Evolutionary conservation across 1,140 invertebrate genomes (phyloP).

Genomic region (honey bee (Apis mellifera)): Amel_HAv3.1 CM009937.2:949001-949500

Average conservation of each 20-base stretch:
- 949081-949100: background rate
- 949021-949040: too few relatives aligned
- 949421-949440: background rate
- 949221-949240: background rate
- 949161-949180: background rate
- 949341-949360: background rate
- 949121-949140: background rate
- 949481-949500: background rate
- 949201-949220: background rate
- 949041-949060: too few relatives aligned
- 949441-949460: background rate
- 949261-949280: background rate
- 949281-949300: background rate
- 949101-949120: background rate
- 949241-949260: background rate
- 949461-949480: slow-evolving; percentile 1
- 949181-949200: background rate
- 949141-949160: background rate
- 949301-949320: too few relatives aligned
- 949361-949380: background rate
- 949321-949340: background rate
- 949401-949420: background rate
- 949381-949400: background rate
- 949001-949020: too few relatives aligned
- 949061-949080: background rate